Conservation (phyloP, 1,140 invertebrate genomes). For the Trypoxylus dichotomus region DNA sequence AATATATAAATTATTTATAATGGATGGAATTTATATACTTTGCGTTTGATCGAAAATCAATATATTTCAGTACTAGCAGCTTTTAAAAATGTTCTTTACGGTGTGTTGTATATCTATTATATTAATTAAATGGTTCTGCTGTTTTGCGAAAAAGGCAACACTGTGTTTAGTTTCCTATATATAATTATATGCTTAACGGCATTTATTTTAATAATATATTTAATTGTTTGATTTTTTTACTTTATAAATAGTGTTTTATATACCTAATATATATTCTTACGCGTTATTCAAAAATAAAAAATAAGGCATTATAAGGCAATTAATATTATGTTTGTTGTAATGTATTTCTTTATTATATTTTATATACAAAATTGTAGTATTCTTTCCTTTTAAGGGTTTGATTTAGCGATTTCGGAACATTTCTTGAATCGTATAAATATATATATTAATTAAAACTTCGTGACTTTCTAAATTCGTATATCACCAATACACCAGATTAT, state of each 20-base stretch:
- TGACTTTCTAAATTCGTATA: not conserved
- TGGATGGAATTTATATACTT: constrained; percentile 16
- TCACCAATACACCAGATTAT: not conserved
- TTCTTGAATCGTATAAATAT: not conserved
- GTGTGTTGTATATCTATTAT: not conserved
- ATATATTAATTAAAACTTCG: not conserved
- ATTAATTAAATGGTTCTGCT: constrained; percentile 5
- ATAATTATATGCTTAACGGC: not conserved
- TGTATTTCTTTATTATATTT: constrained; percentile 1
- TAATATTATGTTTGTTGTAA: not conserved
- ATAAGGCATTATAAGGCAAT: constrained; percentile 25
- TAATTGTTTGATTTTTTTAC: not conserved
- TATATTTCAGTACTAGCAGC: not conserved
- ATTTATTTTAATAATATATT: not conserved
- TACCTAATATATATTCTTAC: constrained; percentile 16
- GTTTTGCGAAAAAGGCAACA: constrained; percentile 13
- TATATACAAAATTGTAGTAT: not conserved
- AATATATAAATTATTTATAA: not conserved
- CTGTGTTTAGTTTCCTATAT: constrained; percentile 14
- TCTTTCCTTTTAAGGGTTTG: not conserved
- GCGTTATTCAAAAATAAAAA: constrained; percentile 9
- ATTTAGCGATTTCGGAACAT: not conserved
- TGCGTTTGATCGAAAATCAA: not conserved
- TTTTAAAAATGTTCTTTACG: not conserved
- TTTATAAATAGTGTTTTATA: constrained; percentile 14